Conservation (phyloP, 2,113 vertebrate species). For the Narcine bancroftii region DNA sequence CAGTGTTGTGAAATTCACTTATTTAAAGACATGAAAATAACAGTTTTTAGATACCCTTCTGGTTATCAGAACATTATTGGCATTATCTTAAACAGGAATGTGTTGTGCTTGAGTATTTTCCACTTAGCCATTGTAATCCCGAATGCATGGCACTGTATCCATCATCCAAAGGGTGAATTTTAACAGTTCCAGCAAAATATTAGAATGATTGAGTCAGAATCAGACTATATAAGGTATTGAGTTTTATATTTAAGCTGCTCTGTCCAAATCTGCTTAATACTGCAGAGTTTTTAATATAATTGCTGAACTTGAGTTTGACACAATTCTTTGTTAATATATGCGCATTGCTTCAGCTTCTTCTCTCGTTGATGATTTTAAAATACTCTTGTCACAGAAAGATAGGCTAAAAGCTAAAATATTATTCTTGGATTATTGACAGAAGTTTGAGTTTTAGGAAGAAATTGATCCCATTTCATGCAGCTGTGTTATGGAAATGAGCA, state of each 20-base stretch:
- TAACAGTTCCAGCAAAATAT: not conserved
- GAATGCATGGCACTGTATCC: not conserved
- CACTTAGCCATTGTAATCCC: too few relatives aligned
- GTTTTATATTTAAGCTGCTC: not conserved
- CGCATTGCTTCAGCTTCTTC: not conserved
- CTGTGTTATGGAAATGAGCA: constrained; percentile 19
- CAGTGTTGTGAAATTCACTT: not conserved
- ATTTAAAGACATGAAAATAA: not conserved
- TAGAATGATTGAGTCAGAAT: not conserved
- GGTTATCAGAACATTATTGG: not conserved
- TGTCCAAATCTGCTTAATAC: not conserved
- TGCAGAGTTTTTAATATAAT: not conserved
- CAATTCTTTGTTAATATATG: not conserved
- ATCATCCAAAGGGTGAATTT: not conserved
- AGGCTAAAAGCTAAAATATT: not conserved
- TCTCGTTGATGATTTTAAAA: constrained; percentile 1
- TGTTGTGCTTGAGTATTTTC: too few relatives aligned
- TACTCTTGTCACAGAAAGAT: not conserved
- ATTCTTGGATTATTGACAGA: constrained; percentile 27
- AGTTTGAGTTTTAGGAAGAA: not conserved
- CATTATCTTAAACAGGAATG: not conserved
- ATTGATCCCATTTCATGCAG: constrained; percentile 5
- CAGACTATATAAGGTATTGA: not conserved
- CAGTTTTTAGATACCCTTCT: not conserved
- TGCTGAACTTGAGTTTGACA: not conserved